A percentile compares a stretch with the other conserved stretches of the same genome.
These are phyloP conservation scores for Tor tambroides DNA, from an alignment of 2,113 vertebrate genomes.

Conservation along the genomic window DNA sequence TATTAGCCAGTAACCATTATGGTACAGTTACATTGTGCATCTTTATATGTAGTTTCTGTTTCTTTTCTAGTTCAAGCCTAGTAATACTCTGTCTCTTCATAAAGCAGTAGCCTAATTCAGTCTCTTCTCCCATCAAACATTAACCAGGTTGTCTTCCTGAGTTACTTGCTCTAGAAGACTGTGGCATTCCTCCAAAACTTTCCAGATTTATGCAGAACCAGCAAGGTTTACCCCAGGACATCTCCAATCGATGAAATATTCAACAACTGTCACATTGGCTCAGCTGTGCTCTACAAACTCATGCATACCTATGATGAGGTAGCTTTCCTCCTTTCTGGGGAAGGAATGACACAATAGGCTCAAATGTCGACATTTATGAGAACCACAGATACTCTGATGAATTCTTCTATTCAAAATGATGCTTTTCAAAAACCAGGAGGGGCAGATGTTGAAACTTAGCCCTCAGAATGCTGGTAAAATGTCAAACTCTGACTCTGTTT, in stretches of 20 bases:
- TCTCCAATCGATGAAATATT: conserved; percentile 73
- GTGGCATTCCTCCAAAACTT: conserved; percentile 56
- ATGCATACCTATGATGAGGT: conserved; percentile 57
- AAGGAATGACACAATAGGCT: conserved; percentile 45
- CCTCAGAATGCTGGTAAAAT: background rate
- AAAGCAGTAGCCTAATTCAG: background rate
- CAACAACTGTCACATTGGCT: conserved; percentile 73
- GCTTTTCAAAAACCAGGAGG: background rate
- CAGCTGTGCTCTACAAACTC: conserved; percentile 62
- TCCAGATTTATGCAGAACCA: conserved; percentile 52
- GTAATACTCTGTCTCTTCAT: background rate
- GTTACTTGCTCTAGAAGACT: conserved; percentile 3
- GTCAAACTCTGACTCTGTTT: background rate
- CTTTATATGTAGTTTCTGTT: background rate
- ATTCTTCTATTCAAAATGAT: background rate
- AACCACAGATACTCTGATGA: background rate
- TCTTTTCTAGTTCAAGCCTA: background rate
- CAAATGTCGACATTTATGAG: background rate
- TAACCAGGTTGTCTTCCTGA: background rate
- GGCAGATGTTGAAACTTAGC: background rate
- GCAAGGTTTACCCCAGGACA: conserved; percentile 25
- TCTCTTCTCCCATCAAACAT: background rate
- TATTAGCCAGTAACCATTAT: background rate
- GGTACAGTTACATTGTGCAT: background rate
- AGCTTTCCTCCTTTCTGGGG: conserved; percentile 52